phyloP scores from a whole-genome alignment of 1,140 invertebrate species.

The Aphelinus atriplicis region DNA sequence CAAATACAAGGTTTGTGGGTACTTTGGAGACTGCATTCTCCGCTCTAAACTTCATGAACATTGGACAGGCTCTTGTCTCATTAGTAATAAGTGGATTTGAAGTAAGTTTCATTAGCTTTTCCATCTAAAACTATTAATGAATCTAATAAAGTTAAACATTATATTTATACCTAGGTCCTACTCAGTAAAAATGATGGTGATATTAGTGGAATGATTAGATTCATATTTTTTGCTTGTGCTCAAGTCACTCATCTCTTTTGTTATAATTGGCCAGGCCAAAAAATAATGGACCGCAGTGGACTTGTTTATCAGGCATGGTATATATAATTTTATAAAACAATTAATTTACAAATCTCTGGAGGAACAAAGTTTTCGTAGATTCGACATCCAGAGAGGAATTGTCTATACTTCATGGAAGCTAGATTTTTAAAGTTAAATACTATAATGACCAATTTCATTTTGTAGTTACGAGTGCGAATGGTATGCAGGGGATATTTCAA shows the following conservation, averaged over 20 bases:
- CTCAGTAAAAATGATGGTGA: neutral
- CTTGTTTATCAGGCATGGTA: constrained; percentile 25
- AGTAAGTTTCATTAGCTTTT: neutral
- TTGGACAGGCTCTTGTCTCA: constrained; percentile 1
- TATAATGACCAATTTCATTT: too few species aligned
- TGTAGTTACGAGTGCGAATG: too few species aligned
- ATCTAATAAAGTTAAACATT: too few species aligned
- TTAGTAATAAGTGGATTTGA: constrained; percentile 12
- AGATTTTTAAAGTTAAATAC: too few species aligned
- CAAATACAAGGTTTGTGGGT: neutral
- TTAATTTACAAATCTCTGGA: too few species aligned
- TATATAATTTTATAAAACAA: too few species aligned
- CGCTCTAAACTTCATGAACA: constrained; percentile 2
- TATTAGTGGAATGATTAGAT: constrained; percentile 10
- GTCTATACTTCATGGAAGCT: too few species aligned
- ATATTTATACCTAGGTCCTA: neutral
- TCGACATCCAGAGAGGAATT: too few species aligned
- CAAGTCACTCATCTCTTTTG: constrained; percentile 25
- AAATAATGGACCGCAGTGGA: constrained; percentile 17
- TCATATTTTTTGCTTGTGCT: neutral
- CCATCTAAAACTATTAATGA: too few species aligned
- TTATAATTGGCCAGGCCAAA: constrained; percentile 28
- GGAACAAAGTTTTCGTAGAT: too few species aligned
- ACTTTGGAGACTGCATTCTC: constrained; percentile 17
- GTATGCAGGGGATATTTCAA: too few species aligned